Evolutionary conservation across 2,797 vertebrate genomes (phyloP), one percentile per base, ranked within the genome.

Genomic region (Macroramphosus scolopax): DNA sequence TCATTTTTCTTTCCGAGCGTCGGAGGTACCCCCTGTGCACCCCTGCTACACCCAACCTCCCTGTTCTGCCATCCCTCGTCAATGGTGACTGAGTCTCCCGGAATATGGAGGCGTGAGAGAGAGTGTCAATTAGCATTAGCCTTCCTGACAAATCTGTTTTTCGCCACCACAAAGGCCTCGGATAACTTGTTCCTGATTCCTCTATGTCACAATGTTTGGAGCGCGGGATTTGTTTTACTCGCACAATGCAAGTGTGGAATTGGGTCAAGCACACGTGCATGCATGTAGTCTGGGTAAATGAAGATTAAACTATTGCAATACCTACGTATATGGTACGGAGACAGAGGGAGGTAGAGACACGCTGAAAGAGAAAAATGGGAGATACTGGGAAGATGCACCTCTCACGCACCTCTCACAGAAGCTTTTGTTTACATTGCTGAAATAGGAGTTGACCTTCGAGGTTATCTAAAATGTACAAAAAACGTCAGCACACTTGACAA

Each of bases 1-100:
- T 95, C 93, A 95, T 98, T 96, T 97, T 94, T 96, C 94, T 97
- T 93, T 87, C 73, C 47, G 31, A 72, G 90, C 73, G 58, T 86
- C 86, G 87, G 72, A 85, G 86, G 81, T 83, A 66, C 8, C 81
- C 85, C 83, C 72, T 62, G 79, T 74, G 77, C 89, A 90, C 89
- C 80, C 63, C 63, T 62, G 56, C 90, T 80, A 74, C 78, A 87
- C 81, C 79, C 85, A 84, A 75, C 82, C 52, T 78, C 6, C 81
- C 70, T 79, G 83, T 85, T 88, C 87, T 86, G 87, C 86, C 91
- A 89, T 93, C 91, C 94, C 95, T 93, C 85, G 89, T 94, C 93
- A 92, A 80, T 76, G 82, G 85, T 85, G 86, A 90, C 87, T 87
- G 80, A 82, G 83, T 83, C 90, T 85, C 90, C 84, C 87, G 89